phyloP scores from a whole-genome alignment of 2,888 invertebrate species.

The Hyalella azteca region DNA sequence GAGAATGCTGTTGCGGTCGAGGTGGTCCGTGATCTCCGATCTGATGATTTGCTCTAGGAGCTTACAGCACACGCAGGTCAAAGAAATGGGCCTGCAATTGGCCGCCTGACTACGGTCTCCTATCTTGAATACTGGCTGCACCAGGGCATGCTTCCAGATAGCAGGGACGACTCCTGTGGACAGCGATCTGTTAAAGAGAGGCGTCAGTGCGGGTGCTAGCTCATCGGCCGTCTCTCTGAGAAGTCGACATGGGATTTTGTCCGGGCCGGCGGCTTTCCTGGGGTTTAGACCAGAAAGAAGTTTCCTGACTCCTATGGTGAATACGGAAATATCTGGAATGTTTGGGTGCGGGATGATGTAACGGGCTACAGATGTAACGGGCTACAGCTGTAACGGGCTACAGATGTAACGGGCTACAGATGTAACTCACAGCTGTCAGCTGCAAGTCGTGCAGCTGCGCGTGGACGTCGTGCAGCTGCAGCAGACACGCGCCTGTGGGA shows the following conservation, averaged over 20 bases:
- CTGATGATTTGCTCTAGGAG: too few species aligned
- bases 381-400: neutral
- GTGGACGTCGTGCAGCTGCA: slow-evolving; percentile 8
- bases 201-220: too few species aligned
- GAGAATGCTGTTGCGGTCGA: too few species aligned
- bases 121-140: too few species aligned
- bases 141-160: too few species aligned
- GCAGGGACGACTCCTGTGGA: too few species aligned
- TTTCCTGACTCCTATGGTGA: neutral
- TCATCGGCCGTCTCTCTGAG: too few species aligned
- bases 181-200: too few species aligned
- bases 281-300: neutral
- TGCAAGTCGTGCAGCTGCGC: slow-evolving; percentile 22
- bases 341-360: neutral
- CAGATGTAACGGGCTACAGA: neutral
- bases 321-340: neutral
- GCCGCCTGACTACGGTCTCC: too few species aligned
- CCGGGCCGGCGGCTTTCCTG: neutral
- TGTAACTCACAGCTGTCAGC: slow-evolving; percentile 10
- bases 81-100: too few species aligned
- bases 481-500: slow-evolving; percentile 12
- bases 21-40: too few species aligned
- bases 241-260: neutral
- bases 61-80: too few species aligned
- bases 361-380: neutral